Conservation (phyloP, 2,888 invertebrate species). For the Philereme vetulata region DNA sequence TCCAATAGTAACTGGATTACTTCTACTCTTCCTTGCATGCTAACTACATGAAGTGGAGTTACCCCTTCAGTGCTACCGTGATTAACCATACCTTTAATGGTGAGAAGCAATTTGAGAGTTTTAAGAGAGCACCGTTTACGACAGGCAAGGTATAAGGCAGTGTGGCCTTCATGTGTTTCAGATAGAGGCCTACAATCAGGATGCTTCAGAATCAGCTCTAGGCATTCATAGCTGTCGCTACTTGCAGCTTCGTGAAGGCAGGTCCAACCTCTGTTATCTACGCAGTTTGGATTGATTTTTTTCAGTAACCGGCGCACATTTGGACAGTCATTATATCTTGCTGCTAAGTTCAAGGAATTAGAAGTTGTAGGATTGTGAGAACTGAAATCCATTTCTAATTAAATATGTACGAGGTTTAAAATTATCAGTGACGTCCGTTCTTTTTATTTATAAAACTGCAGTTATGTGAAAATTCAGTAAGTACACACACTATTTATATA, state of each 20-base stretch:
- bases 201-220: conserved; percentile 64
- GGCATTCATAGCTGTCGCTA: conserved; percentile 65
- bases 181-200: conserved; percentile 60
- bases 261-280: conserved; percentile 82
- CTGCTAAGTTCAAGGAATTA: conserved; percentile 74
- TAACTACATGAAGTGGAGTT: conserved; percentile 72
- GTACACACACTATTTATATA: too few species aligned
- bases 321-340: conserved; percentile 65
- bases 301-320: conserved; percentile 63
- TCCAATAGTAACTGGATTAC: conserved; percentile 67
- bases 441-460: too few species aligned
- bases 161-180: conserved; percentile 78
- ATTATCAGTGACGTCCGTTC: too few species aligned
- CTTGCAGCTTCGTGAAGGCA: conserved; percentile 80
- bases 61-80: conserved; percentile 75
- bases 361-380: conserved; percentile 76
- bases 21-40: conserved; percentile 67
- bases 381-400: conserved; percentile 74
- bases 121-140: conserved; percentile 59
- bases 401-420: too few species aligned
- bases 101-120: conserved; percentile 63
- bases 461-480: too few species aligned
- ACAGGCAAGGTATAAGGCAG: conserved; percentile 75
- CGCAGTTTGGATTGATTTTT: conserved; percentile 74
- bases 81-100: conserved; percentile 67